Conservation (phyloP, 2,797 vertebrate species). For the Chaetodon trifasciatus region DNA sequence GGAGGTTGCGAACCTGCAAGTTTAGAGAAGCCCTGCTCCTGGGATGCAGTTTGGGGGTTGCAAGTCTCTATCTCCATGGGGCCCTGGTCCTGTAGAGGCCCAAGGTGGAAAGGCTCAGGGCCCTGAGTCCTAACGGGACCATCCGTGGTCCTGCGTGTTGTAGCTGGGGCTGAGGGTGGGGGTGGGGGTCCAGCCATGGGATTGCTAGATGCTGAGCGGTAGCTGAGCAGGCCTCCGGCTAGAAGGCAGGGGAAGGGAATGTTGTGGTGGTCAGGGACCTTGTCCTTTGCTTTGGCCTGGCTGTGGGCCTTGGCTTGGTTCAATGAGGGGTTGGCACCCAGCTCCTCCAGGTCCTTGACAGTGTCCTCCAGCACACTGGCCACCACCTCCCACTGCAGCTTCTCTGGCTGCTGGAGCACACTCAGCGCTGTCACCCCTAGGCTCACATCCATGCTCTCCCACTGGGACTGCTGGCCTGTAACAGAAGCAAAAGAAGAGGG, state of each 20-base stretch:
- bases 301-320: conserved; percentile 92
- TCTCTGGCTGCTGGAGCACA: conserved; percentile 98
- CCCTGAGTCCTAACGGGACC: conserved; percentile 94
- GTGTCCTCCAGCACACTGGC: conserved; percentile 98
- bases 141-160: conserved; percentile 89
- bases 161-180: conserved; percentile 70
- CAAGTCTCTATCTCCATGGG: conserved; percentile 97
- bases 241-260: conserved; percentile 99
- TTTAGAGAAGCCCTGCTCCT: conserved; percentile 90
- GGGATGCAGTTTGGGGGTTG: conserved; percentile 86
- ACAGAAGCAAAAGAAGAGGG: not conserved
- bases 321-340: conserved; percentile 93
- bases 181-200: conserved; percentile 89
- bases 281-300: conserved; percentile 93
- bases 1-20: conserved; percentile 67
- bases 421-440: conserved; percentile 96
- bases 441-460: conserved; percentile 96
- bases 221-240: conserved; percentile 95
- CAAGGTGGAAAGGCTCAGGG: conserved; percentile 82
- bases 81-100: conserved; percentile 88
- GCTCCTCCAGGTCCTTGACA: conserved; percentile 98
- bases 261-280: conserved; percentile 94
- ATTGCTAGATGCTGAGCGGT: conserved; percentile 92
- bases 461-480: conserved; percentile 94
- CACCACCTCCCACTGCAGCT: conserved; percentile 98